Evolutionary conservation across 2,113 vertebrate species (phyloP).

Genomic region (Planiliza haematocheilus): DNA sequence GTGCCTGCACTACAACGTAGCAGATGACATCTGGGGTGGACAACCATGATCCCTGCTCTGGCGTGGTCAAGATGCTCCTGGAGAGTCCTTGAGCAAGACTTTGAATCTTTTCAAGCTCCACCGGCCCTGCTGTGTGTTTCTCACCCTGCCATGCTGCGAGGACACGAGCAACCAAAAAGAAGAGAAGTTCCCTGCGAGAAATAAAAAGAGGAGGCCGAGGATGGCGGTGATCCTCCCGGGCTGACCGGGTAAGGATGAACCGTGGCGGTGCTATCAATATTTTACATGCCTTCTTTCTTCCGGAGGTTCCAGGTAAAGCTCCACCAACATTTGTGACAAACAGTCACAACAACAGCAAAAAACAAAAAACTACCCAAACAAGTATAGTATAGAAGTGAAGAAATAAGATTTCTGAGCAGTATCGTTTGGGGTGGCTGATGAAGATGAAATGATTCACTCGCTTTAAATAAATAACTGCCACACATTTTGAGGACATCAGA

Average conservation of each 20-base stretch:
- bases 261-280: conserved; percentile 60
- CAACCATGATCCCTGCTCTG: conserved; percentile 1
- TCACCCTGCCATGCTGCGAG: conserved; percentile 42
- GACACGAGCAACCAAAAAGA: conserved; percentile 33
- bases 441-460: no score
- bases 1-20: neutral
- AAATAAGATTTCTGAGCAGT: no score
- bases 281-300: conserved; percentile 46
- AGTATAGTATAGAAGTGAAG: no score
- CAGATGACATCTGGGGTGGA: conserved; percentile 16
- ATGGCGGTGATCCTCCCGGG: conserved; percentile 44
- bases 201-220: conserved; percentile 17
- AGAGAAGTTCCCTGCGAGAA: conserved; percentile 25
- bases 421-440: no score
- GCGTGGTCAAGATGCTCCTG: conserved; percentile 29
- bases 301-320: conserved; percentile 31
- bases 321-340: neutral
- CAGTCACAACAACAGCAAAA: neutral
- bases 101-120: conserved; percentile 54
- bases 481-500: no score
- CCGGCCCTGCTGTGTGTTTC: conserved; percentile 17
- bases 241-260: conserved; percentile 55
- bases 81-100: conserved; percentile 61
- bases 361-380: neutral
- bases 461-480: no score